These are phyloP conservation scores for Platerodrilus igneus DNA, from an alignment of 2,888 invertebrate species.

Conservation along the genomic window DNA sequence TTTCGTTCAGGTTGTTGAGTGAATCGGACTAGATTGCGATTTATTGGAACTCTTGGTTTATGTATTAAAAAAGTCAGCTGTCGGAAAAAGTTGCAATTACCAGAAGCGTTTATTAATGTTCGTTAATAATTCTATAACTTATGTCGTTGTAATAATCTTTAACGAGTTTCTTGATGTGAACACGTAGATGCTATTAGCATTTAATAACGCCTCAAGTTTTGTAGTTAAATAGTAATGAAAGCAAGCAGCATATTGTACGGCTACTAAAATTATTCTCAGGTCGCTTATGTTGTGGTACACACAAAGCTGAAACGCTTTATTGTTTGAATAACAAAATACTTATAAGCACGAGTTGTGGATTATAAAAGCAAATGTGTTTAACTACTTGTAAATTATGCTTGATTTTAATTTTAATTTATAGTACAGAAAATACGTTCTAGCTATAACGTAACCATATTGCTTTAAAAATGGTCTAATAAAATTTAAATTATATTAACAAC, in stretches of 20 bases:
- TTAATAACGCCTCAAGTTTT: slow-evolving; percentile 5
- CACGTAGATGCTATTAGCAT: slow-evolving; percentile 9
- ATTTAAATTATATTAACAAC: too few species aligned
- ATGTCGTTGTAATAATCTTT: slow-evolving; percentile 3
- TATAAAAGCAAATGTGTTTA: slow-evolving; percentile 21
- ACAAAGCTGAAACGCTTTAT: slow-evolving; percentile 10
- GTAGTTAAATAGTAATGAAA: slow-evolving; percentile 10
- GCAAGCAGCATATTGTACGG: slow-evolving; percentile 9
- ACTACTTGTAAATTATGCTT: too few species aligned
- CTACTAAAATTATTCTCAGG: slow-evolving; percentile 15
- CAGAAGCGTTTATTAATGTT: not conserved
- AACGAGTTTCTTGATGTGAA: slow-evolving; percentile 4
- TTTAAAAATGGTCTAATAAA: too few species aligned
- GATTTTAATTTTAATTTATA: too few species aligned
- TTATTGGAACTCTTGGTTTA: too few species aligned
- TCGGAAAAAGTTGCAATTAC: too few species aligned
- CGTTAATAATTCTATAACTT: slow-evolving; percentile 9
- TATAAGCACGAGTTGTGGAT: slow-evolving; percentile 19
- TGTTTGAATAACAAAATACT: slow-evolving; percentile 20
- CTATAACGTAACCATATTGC: too few species aligned
- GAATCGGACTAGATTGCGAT: slow-evolving; percentile 24
- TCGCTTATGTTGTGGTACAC: slow-evolving; percentile 15
- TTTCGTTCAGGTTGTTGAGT: slow-evolving; percentile 24
- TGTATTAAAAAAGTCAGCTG: too few species aligned
- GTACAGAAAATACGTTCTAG: too few species aligned